Conservation (phyloP, 2,888 invertebrate genomes). For the Lordiphosa fenestrarum region DNA sequence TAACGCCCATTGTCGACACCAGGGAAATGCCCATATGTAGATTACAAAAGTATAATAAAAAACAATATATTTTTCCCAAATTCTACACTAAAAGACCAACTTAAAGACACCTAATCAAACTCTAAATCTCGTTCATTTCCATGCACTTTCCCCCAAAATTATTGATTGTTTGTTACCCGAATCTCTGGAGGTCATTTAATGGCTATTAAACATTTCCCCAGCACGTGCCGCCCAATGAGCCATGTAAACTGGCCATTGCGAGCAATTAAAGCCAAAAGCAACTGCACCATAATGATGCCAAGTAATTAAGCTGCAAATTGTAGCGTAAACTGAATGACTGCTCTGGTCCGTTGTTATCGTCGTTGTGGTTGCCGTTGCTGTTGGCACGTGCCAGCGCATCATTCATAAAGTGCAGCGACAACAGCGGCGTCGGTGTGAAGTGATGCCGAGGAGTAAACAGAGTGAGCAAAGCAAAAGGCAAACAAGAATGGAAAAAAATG, state of each 20-base stretch:
- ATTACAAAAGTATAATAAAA: too few relatives aligned
- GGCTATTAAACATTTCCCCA: constrained; percentile 29
- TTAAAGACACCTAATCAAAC: too few relatives aligned
- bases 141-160: too few relatives aligned
- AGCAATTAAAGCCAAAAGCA: constrained; percentile 37
- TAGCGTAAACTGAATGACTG: constrained; percentile 43
- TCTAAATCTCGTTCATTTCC: too few relatives aligned
- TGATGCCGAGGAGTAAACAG: constrained; percentile 36
- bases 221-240: constrained; percentile 44
- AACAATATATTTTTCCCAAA: too few relatives aligned
- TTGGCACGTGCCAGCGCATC: constrained; percentile 54
- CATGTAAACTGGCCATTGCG: constrained; percentile 35
- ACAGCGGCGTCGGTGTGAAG: constrained; percentile 24
- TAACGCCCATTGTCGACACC: too few relatives aligned
- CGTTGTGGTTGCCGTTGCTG: constrained; percentile 17
- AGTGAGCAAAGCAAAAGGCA: constrained; percentile 12
- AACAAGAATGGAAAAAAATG: constrained; percentile 5
- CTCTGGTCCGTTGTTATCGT: constrained; percentile 10
- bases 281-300: constrained; percentile 14
- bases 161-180: constrained; percentile 8
- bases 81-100: too few relatives aligned
- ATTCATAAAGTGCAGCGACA: constrained; percentile 50
- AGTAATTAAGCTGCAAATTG: constrained; percentile 56
- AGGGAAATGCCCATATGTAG: too few relatives aligned
- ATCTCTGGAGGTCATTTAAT: constrained; percentile 25